phyloP scores from a whole-genome alignment of 2,113 vertebrate species.

The Neotoma lepida region DNA sequence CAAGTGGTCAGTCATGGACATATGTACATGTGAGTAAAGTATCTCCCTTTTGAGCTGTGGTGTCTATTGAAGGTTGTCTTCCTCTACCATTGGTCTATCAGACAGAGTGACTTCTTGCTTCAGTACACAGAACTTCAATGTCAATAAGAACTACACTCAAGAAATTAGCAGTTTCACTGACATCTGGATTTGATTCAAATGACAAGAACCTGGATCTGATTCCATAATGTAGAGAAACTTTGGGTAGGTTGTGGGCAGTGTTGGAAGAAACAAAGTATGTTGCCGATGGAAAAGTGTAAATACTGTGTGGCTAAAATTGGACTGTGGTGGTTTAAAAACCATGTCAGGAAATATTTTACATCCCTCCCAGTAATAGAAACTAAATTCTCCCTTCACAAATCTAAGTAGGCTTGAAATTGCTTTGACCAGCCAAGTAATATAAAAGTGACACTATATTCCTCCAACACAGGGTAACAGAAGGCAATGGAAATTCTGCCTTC shows the following conservation, averaged over 20 bases:
- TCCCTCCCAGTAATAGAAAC: background rate
- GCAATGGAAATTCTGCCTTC: background rate
- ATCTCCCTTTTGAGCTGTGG: background rate
- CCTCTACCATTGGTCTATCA: background rate
- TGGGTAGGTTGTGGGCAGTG: background rate
- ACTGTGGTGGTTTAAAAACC: background rate
- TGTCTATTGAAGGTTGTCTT: background rate
- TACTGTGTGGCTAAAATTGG: background rate
- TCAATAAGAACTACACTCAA: background rate
- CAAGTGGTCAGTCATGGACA: background rate
- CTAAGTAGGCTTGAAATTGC: background rate
- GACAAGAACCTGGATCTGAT: background rate
- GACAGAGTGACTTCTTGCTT: background rate
- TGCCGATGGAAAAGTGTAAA: background rate
- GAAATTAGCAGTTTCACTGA: slow-evolving; percentile 13
- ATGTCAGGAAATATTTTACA: background rate
- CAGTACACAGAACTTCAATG: background rate
- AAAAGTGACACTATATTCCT: background rate
- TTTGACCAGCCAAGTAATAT: background rate
- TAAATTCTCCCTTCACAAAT: background rate
- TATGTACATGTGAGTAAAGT: background rate
- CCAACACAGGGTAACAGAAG: background rate
- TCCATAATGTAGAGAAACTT: background rate
- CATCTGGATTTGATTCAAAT: background rate
- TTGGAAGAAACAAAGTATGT: background rate